Conservation (phyloP, 2,888 invertebrate species). For the Troides aeacus region DNA sequence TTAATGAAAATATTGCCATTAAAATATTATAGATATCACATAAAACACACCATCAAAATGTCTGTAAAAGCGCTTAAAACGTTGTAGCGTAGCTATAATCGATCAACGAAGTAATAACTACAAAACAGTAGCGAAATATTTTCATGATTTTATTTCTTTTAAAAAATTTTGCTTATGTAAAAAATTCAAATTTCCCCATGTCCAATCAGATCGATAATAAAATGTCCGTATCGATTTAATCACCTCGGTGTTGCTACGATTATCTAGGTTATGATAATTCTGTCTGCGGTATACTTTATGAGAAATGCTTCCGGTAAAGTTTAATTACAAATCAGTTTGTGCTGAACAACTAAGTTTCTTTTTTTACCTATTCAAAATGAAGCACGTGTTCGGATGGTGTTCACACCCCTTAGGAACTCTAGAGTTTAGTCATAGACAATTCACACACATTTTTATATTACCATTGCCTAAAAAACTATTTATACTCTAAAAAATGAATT, state of each 20-base stretch:
- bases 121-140: no score
- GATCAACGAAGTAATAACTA: no score
- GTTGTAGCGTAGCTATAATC: no score
- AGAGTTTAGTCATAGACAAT: background rate
- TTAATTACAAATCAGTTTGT: slow-evolving; percentile 11
- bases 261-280: background rate
- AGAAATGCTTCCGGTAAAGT: background rate
- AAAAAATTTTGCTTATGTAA: slow-evolving; percentile 47
- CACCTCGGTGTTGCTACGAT: background rate
- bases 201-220: background rate
- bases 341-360: slow-evolving; percentile 1
- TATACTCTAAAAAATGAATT: background rate
- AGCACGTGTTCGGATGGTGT: slow-evolving; percentile 30
- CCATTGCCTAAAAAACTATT: slow-evolving; percentile 1
- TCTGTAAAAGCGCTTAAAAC: slow-evolving; percentile 36
- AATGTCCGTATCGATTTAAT: background rate
- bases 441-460: background rate
- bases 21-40: slow-evolving; percentile 73
- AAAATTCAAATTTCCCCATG: background rate
- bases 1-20: slow-evolving; percentile 72
- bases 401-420: slow-evolving; percentile 11
- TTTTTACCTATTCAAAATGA: slow-evolving; percentile 17
- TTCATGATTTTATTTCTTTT: slow-evolving; percentile 48
- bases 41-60: slow-evolving; percentile 72
- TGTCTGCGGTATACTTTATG: background rate